Base-by-base conservation (phyloP, 1,140 invertebrate genomes). In the Leguminivora glycinivorella region DNA sequence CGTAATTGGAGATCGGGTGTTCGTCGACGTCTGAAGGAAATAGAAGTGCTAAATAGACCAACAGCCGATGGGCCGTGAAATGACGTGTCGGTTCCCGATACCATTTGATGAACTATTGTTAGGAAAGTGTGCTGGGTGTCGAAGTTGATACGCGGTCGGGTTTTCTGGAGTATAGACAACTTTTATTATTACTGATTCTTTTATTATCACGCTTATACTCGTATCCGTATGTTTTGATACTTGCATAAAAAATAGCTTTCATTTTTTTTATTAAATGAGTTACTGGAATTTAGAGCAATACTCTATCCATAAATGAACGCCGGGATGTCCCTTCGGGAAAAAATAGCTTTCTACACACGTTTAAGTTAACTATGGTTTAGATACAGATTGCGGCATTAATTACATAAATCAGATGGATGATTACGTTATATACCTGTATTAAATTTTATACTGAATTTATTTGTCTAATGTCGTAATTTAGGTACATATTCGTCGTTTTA, bases 61-160 rank as follows among this genome's bases (percentile, higher is more conserved):
- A 70, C 73, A 78, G 67, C 74, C 74, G 82, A 86, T 83, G 79
- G 80, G 60, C 81, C 87, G 83, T 90, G 87, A 89, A 89, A 89
- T 87, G 83, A 88, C 80, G 81, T 82, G 83, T 85, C 83, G 80
- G 76, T 70, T 70, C 74, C 77, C 78, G 73, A 76, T 74, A 75
- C 71, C 74, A 82, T 79, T 84, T 87, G 84, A 90, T 85, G 82
- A 87, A 85, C 79, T 85, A 87, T 85, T 88, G 83, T 89, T 84
- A 83, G 82, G 75, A 77, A 80, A 78, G 74, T 78, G 29, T 24
- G 43, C 69, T 67, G 69, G 79, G 71, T 75, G 74, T 70, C 47
- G 73, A 68, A 75, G 67, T 34, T 43, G 71, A 68, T 76, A 74
- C 74, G 70, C 75, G 71, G 68, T 78, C 70, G 17, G 69, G 71